Evolutionary conservation across 2,113 vertebrate genomes (phyloP), one percentile per base, ranked within the genome.

Genomic region (Chascanopsetta lugubris): DNA sequence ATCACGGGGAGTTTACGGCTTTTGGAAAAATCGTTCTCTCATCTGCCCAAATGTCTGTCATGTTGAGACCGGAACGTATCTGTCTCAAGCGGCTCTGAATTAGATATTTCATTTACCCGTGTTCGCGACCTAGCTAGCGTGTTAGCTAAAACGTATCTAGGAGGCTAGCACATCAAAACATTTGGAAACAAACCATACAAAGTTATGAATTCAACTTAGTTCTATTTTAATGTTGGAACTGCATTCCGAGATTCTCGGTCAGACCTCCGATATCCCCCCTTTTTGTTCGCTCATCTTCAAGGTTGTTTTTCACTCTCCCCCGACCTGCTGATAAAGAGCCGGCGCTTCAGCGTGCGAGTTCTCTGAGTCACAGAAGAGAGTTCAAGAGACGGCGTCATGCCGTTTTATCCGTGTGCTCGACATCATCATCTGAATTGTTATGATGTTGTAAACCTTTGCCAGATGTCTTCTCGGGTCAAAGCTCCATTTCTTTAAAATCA

Each of bases 301-400:
- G 24, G 25, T 26, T 40, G 9, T 36, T 7, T 48, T 38, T 13
- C 10, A 4, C 7, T 50, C 8, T 18, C 32, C 36, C 15, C 15
- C 13, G 9, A 13, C 26, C 30, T n/a, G 21, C 8, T 2, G 11
- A 13, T 46, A 54, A 36, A 15, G 17, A 22, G 45, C 29, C 11
- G 8, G 42, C 13, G 22, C 22, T 57, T 54, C 18, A 40, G 18
- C 15, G 26, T 21, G 25, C 15, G 8, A 27, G 38, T 42, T 42
- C 27, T 11, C 13, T 8, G 30, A 56, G 32, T 42, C 25, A 49
- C 43, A 15, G 24, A 47, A 8, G 42, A 42, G 43, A 11, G 48
- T 70, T 55, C 48, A 48, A 48, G 21, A 63, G 26, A 43, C 15
- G 2, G 12, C 8, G 6, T 42, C 21, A n/a, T 57, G 21, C 69